Percentiles rank a stretch among this genome's conserved stretches.
phyloP scores from a whole-genome alignment of 2,797 vertebrate species.

The Adrianichthys oophorus region DNA sequence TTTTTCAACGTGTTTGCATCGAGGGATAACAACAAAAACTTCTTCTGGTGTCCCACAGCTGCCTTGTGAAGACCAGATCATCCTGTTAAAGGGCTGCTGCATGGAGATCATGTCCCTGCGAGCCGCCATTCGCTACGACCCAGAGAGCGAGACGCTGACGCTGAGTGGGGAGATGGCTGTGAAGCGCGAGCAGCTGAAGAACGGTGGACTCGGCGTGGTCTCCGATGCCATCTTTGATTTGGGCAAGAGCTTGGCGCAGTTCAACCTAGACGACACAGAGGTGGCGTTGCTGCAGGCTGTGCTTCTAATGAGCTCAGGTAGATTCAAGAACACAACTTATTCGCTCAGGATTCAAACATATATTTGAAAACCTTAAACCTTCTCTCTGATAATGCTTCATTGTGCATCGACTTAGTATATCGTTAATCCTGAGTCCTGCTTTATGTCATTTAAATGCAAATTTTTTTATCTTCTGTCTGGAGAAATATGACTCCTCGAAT shows the following conservation, averaged over 20 bases:
- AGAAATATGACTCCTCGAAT: constrained; percentile 3
- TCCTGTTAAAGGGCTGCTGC: constrained; percentile 94
- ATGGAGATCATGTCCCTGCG: constrained; percentile 96
- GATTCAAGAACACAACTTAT: background rate
- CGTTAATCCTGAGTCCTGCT: background rate
- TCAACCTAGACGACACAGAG: constrained; percentile 93
- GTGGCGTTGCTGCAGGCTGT: constrained; percentile 93
- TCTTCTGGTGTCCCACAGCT: constrained; percentile 77
- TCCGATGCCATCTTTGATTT: constrained; percentile 94
- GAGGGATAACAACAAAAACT: background rate
- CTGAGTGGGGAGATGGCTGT: constrained; percentile 94
- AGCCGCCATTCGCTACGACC: constrained; percentile 91
- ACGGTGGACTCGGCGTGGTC: constrained; percentile 89
- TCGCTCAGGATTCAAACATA: no score
- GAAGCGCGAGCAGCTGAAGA: constrained; percentile 92
- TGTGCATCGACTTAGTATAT: background rate
- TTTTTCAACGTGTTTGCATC: background rate
- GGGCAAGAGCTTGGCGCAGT: constrained; percentile 92
- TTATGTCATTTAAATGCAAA: constrained; percentile 30
- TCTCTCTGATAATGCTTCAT: background rate
- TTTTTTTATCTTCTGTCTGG: background rate
- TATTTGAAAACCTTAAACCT: background rate
- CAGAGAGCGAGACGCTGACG: constrained; percentile 90
- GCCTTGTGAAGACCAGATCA: constrained; percentile 94
- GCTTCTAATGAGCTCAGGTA: constrained; percentile 92